A percentile compares a stretch with the other conserved stretches of the same genome.
Evolutionary conservation across 2,888 invertebrate species (phyloP).

Genomic region (Eurois occulta): DNA sequence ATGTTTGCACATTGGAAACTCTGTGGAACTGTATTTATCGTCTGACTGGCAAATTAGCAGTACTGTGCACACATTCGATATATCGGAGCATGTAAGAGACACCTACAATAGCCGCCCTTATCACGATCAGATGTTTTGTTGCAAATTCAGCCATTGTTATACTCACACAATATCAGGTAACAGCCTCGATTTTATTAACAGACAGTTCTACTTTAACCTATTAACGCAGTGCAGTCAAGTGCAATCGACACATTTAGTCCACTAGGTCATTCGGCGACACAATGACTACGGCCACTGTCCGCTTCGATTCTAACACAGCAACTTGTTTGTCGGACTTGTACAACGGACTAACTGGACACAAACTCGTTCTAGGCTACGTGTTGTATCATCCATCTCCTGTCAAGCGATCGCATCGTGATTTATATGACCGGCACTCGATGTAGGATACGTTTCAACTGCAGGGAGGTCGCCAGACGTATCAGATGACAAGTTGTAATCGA

Average conservation of each 20-base stretch:
- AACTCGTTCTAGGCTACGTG: slow-evolving; percentile 63
- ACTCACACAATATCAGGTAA: slow-evolving; percentile 37
- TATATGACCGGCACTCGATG: slow-evolving; percentile 68
- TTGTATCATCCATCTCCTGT: slow-evolving; percentile 71
- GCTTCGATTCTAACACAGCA: slow-evolving; percentile 60
- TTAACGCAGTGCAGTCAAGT: slow-evolving; percentile 66
- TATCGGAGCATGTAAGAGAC: slow-evolving; percentile 1
- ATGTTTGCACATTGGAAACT: slow-evolving; percentile 49
- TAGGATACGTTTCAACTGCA: slow-evolving; percentile 61
- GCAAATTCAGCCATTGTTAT: slow-evolving; percentile 34
- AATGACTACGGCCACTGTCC: slow-evolving; percentile 66
- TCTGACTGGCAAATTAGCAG: slow-evolving; percentile 29
- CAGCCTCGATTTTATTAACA: slow-evolving; percentile 41
- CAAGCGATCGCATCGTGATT: slow-evolving; percentile 70
- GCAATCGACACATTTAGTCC: slow-evolving; percentile 68
- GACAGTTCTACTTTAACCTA: slow-evolving; percentile 50
- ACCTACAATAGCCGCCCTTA: slow-evolving; percentile 9
- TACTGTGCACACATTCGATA: neutral
- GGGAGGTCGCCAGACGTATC: slow-evolving; percentile 58
- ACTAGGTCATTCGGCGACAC: slow-evolving; percentile 73
- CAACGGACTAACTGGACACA: slow-evolving; percentile 46
- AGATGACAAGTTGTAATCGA: slow-evolving; percentile 62
- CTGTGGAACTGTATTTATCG: slow-evolving; percentile 34
- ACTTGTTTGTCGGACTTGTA: slow-evolving; percentile 62
- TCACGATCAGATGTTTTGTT: slow-evolving; percentile 32